Base-by-base conservation (phyloP, 1,140 invertebrate genomes). In the Cyclargus thomasi region DNA sequence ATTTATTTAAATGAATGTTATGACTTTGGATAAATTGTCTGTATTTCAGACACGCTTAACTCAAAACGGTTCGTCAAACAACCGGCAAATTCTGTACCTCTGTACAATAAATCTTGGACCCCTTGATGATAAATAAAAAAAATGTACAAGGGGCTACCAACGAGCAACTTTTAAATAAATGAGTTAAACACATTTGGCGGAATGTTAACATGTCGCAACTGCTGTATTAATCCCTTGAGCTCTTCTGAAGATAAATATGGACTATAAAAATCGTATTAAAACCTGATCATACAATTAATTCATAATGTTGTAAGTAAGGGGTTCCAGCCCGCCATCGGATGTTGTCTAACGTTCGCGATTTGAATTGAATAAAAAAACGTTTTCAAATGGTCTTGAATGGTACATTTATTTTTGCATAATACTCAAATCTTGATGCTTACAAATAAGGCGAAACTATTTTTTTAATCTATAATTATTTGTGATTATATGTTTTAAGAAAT, bases 211-310 rank as follows among this genome's bases (percentile, higher is more conserved):
- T 21, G 55, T 59, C 55, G 55, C 55, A 59, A 59, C 55, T 59
- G 55, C 55, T 59, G 18, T 59, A 59, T 59, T 3, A 69, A 67
- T 64, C 53, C 63, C 62, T 72, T 67, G 67, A 71, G 62, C 66
- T 68, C 68, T 71, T 72, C 53, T 53, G n/a, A 62, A 64, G 35
- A 62, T 59, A 63, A 68, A 69, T 69, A 71, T 63, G 71, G 64
- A 69, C 55, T 65, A 69, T 67, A 72, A 72, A 70, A 69, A 71
- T 53, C 68, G 65, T 70, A 64, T 67, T 67, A 65, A 77, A 79
- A 79, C 77, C 74, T 74, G 77, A 79, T 77, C 72, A 69, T 20
- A 68, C 67, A 75, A 77, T 74, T 77, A 79, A 73, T 77, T 76
- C 74, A 70, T 70, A 70, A 71, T 59, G 55, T 65, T 65, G 23